Conservation (phyloP, 2,113 vertebrate species). For the Laticauda colubrina region DNA sequence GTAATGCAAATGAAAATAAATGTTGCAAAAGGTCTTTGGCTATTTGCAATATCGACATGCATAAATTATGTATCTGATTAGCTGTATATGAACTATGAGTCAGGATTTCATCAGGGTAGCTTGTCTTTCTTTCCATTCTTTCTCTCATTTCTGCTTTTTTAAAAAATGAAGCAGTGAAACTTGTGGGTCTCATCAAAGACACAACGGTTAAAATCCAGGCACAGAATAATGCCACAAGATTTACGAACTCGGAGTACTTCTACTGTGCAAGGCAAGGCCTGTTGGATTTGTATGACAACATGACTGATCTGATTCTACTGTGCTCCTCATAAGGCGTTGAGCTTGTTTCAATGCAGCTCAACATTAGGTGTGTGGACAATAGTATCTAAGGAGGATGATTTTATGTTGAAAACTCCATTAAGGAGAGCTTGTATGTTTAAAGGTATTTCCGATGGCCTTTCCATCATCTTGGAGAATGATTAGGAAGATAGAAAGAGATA, state of each 20-base stretch:
- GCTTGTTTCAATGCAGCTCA: background rate
- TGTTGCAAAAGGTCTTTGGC: constrained; percentile 25
- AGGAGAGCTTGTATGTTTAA: background rate
- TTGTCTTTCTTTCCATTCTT: background rate
- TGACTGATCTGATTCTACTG: background rate
- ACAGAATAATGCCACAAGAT: no score
- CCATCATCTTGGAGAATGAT: background rate
- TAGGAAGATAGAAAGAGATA: background rate
- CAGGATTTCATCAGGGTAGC: background rate
- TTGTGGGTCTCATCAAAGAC: no score
- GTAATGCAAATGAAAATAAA: constrained; percentile 26
- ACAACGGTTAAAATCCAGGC: no score
- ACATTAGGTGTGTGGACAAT: no score
- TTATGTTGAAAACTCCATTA: background rate
- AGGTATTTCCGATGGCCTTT: background rate
- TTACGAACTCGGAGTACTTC: background rate
- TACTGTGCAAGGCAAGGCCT: background rate
- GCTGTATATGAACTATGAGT: background rate
- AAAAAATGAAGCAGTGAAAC: background rate
- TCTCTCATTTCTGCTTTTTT: background rate
- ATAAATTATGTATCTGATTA: background rate
- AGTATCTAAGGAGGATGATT: background rate
- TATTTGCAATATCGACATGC: background rate
- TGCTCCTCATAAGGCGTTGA: background rate
- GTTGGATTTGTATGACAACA: background rate